A percentile compares a stretch with the other conserved stretches of the same genome.
Evolutionary conservation across 2,888 invertebrate genomes (phyloP).

Genomic region (Ceramica pisi): DNA sequence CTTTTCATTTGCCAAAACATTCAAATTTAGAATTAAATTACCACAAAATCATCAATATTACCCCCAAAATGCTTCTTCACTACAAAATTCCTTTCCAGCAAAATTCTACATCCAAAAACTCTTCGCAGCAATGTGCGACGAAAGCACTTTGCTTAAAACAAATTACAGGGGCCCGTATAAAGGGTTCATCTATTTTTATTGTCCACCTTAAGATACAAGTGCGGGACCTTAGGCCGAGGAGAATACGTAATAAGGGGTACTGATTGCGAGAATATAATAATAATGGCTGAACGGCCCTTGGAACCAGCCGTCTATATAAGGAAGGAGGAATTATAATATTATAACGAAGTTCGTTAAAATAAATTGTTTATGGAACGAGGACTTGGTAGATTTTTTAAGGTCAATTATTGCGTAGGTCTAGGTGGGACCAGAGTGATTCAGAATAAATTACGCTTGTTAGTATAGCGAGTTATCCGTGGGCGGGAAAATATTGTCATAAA

Average conservation of each 20-base stretch:
- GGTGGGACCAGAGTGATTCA: background rate
- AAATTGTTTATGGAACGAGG: slow-evolving; percentile 32
- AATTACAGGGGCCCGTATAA: slow-evolving; percentile 74
- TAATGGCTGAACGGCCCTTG: slow-evolving; percentile 50
- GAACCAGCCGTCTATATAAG: slow-evolving; percentile 32
- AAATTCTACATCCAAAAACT: slow-evolving; percentile 43
- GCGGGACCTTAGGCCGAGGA: slow-evolving; percentile 59
- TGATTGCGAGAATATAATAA: slow-evolving; percentile 64
- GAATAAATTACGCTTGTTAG: background rate
- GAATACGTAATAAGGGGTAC: slow-evolving; percentile 68
- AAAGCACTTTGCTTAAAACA: slow-evolving; percentile 79
- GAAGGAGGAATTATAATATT: slow-evolving; percentile 10
- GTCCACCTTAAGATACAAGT: slow-evolving; percentile 66
- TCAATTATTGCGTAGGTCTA: background rate
- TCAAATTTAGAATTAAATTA: no score
- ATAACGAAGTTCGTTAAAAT: slow-evolving; percentile 54
- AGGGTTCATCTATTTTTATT: slow-evolving; percentile 79
- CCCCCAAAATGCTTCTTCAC: background rate
- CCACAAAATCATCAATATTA: background rate
- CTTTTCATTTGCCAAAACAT: no score
- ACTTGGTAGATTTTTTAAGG: background rate
- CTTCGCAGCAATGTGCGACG: slow-evolving; percentile 65
- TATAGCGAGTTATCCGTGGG: background rate
- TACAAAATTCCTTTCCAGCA: slow-evolving; percentile 42
- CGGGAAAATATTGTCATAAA: background rate